Evolutionary conservation across 2,113 vertebrate species (phyloP).

Genomic region (Lota lota): DNA sequence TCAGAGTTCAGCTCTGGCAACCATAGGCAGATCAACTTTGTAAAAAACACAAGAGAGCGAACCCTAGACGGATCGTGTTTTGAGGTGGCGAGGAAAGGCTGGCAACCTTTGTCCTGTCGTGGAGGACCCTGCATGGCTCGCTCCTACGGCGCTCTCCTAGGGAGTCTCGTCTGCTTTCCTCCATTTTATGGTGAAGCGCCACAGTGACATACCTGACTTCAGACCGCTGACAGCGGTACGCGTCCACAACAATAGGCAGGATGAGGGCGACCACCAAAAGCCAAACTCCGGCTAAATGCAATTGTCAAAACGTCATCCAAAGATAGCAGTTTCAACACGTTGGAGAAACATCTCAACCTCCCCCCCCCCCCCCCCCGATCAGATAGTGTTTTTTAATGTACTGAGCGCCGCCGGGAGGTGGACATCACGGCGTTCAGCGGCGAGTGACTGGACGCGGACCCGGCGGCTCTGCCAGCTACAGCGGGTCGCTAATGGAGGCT

Average conservation of each 20-base stretch:
- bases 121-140: conserved; percentile 64
- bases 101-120: conserved; percentile 72
- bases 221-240: conserved; percentile 76
- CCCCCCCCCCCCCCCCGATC: not conserved
- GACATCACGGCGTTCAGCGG: conserved; percentile 5
- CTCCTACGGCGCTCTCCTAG: conserved; percentile 68
- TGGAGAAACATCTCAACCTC: conserved; percentile 34
- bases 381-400: not conserved
- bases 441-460: conserved; percentile 64
- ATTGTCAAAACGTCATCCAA: conserved; percentile 17
- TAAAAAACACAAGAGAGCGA: not conserved
- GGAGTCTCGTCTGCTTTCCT: conserved; percentile 85
- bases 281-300: not conserved
- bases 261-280: not conserved
- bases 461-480: conserved; percentile 70
- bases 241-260: conserved; percentile 41
- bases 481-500: conserved; percentile 76
- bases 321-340: conserved; percentile 20
- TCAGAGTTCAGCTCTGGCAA: conserved; percentile 48
- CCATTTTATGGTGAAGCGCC: conserved; percentile 98
- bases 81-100: conserved; percentile 13
- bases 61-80: not conserved
- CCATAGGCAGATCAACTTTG: conserved; percentile 41
- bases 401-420: not conserved
- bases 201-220: conserved; percentile 90